Percentiles rank a stretch among this genome's conserved stretches.
These are phyloP conservation scores for Enteromius unitaeniatus DNA, from an alignment of 2,797 vertebrate species.

Conservation along the genomic window DNA sequence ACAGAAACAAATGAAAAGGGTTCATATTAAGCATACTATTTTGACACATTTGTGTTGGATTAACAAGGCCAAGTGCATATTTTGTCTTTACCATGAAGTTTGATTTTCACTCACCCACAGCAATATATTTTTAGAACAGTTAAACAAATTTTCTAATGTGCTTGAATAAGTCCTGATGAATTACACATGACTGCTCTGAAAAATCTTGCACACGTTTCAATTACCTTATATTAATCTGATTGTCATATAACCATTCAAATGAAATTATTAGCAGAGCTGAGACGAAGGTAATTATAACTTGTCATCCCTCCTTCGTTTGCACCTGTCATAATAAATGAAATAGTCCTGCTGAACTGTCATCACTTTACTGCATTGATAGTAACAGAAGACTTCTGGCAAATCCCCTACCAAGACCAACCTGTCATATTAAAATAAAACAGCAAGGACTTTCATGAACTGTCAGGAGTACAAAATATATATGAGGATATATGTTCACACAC, in stretches of 20 bases:
- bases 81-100: neutral
- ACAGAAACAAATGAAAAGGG: neutral
- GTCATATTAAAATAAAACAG: slow-evolving; percentile 8
- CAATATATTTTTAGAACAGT: neutral
- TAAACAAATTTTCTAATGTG: neutral
- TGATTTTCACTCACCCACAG: neutral
- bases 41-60: neutral
- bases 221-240: slow-evolving; percentile 28
- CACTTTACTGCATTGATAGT: slow-evolving; percentile 9
- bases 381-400: slow-evolving; percentile 18
- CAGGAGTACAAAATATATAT: neutral
- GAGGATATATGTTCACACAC: neutral
- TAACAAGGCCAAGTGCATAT: neutral
- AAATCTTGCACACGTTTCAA: neutral
- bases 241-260: slow-evolving; percentile 1
- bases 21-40: neutral
- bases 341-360: slow-evolving; percentile 27
- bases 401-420: neutral
- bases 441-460: neutral
- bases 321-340: slow-evolving; percentile 23
- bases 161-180: slow-evolving; percentile 1
- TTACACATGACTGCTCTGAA: neutral
- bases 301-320: slow-evolving; percentile 23
- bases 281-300: slow-evolving; percentile 8
- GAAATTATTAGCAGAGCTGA: neutral